A percentile compares a stretch with the other conserved stretches of the same genome.
Evolutionary conservation across 2,888 invertebrate species (phyloP).

Genomic region (Belgica antarctica): DNA sequence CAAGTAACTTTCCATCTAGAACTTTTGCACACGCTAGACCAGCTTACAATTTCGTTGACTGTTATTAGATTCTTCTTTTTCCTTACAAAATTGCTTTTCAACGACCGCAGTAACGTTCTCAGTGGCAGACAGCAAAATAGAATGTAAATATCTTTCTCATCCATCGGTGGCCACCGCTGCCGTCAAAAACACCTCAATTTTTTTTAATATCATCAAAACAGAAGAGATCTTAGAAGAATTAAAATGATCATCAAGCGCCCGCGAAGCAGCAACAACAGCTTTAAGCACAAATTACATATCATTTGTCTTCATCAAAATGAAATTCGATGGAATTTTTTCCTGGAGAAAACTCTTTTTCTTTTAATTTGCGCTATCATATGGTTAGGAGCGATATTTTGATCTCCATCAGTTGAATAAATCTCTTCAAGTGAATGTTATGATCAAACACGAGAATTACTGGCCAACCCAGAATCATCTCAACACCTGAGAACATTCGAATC

Average conservation of each 20-base stretch:
- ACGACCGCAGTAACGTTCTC: background rate
- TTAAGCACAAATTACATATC: slow-evolving; percentile 4
- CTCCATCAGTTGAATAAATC: background rate
- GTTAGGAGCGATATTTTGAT: background rate
- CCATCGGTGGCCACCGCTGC: background rate
- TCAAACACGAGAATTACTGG: background rate
- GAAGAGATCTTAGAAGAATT: background rate
- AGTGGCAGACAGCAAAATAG: background rate
- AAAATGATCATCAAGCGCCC: slow-evolving; percentile 13
- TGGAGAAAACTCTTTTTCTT: too few relatives aligned
- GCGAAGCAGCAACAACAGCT: background rate
- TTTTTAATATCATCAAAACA: background rate
- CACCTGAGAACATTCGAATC: background rate
- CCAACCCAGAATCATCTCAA: background rate
- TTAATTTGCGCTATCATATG: slow-evolving; percentile 19
- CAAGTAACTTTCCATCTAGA: too few relatives aligned
- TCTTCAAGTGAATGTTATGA: too few relatives aligned
- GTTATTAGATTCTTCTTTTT: too few relatives aligned
- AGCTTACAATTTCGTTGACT: too few relatives aligned
- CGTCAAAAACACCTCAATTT: background rate
- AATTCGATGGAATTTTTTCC: background rate
- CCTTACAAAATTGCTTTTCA: too few relatives aligned
- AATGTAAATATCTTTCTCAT: too few relatives aligned
- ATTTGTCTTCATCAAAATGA: slow-evolving; percentile 27
- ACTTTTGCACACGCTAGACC: too few relatives aligned